Conservation (phyloP, 2,888 invertebrate genomes). For the Andrena haemorrhoa region DNA sequence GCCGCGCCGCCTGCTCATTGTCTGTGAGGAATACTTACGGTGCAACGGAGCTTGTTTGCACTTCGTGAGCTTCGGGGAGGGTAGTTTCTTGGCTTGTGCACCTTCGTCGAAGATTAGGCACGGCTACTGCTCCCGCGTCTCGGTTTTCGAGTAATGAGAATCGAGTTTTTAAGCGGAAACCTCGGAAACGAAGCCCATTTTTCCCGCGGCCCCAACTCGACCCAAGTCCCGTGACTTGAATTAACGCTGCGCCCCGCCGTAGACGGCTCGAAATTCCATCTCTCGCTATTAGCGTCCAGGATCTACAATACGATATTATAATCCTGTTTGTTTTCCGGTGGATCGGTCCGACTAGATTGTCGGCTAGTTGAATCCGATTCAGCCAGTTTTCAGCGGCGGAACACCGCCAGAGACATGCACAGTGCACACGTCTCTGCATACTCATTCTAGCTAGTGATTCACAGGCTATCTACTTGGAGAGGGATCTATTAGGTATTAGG, state of each 20-base stretch:
- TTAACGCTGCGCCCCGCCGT: neutral
- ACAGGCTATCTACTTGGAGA: slow-evolving; percentile 69
- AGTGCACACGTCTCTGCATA: slow-evolving; percentile 48
- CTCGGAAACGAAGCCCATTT: neutral
- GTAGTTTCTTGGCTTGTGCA: slow-evolving; percentile 58
- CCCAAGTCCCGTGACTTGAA: neutral
- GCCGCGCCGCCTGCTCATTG: slow-evolving; percentile 25
- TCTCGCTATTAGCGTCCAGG: neutral
- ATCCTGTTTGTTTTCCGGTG: neutral
- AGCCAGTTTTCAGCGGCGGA: slow-evolving; percentile 48
- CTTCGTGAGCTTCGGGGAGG: slow-evolving; percentile 68
- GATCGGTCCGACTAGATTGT: slow-evolving; percentile 8
- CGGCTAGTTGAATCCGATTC: slow-evolving; percentile 37
- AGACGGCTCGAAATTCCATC: neutral
- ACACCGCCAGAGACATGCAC: slow-evolving; percentile 41
- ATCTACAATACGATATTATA: neutral
- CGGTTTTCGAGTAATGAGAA: slow-evolving; percentile 20
- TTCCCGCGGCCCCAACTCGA: neutral
- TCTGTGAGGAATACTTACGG: slow-evolving; percentile 60
- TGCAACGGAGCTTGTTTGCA: slow-evolving; percentile 70
- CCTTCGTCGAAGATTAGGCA: slow-evolving; percentile 69
- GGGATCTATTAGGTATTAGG: slow-evolving; percentile 70
- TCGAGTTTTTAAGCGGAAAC: slow-evolving; percentile 29
- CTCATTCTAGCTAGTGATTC: slow-evolving; percentile 59
- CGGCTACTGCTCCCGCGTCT: slow-evolving; percentile 36